Base-by-base conservation (phyloP, 1,140 invertebrate genomes). In the Homarus americanus region DNA sequence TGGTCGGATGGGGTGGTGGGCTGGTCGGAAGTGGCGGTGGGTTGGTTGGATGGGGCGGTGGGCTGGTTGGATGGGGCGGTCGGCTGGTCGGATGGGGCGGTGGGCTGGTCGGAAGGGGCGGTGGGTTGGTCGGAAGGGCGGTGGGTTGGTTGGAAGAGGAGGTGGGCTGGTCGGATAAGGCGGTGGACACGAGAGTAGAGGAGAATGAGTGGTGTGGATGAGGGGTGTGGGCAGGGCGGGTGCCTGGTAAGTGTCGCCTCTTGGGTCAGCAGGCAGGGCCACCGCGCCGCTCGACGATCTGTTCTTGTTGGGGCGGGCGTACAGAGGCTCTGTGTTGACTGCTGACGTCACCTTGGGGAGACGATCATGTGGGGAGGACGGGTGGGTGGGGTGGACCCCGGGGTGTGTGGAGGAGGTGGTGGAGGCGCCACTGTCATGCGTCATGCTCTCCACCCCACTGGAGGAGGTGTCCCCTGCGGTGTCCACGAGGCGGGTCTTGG, bases 401-500 rank as follows among this genome's bases (percentile, higher is more conserved):
- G 53, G 17, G 41, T 34, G 32, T 28, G 79, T 63, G 28, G 66
- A 89, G 36, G 78, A 83, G 87, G 72, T 63, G 49, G 88, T 76
- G 72, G 80, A 83, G 36, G 24, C 80, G 28, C 44, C 80, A 24
- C 88, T 90, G 20, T 90, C 88, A 9, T 87, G 85, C 32, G 87
- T 86, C 82, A 90, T 82, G 85, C 41, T 72, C 82, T 89, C 91
- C 36, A 88, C 49, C 20, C 86, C 84, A 75, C 84, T 91, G 58
- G 83, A 91, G 63, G 84, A 87, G 7, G 80, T 83, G 63, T 88
- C 84, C 34, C 83, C 91, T 24, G 75, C 15, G 58, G 58, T 15
- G 36, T 40, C 36, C 12, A 34, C 36, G 34, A n/a, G 66, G 34
- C 80, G 73, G 7, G 86, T 80, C 15, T 40, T 80, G 28, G 87